Conservation (phyloP, 1,140 invertebrate species). For the Gryon sp. region DNA sequence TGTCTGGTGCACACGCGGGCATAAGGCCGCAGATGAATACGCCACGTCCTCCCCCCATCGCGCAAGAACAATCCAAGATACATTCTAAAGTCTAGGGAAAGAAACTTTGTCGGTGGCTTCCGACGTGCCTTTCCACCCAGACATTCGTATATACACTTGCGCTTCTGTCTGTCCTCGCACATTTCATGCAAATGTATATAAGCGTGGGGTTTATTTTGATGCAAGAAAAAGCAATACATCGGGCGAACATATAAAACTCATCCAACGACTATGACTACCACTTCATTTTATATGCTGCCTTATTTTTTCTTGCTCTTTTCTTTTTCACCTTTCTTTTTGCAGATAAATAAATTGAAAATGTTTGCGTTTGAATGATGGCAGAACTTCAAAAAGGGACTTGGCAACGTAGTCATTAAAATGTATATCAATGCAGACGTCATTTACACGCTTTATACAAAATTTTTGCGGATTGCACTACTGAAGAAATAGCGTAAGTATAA, state of each 20-base stretch:
- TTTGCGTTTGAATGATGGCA: slow-evolving; percentile 21
- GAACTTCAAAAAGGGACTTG: not conserved
- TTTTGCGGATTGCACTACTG: slow-evolving; percentile 10
- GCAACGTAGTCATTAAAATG: slow-evolving; percentile 28
- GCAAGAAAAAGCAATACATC: slow-evolving; percentile 38
- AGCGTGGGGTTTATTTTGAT: slow-evolving; percentile 45
- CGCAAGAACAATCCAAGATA: slow-evolving; percentile 51
- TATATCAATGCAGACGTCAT: slow-evolving; percentile 19
- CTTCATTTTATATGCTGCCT: not conserved
- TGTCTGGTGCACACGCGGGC: slow-evolving; percentile 15
- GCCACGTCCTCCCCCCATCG: slow-evolving; percentile 28
- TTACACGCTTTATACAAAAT: slow-evolving; percentile 26
- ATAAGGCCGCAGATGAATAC: slow-evolving; percentile 27
- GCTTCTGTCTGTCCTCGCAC: slow-evolving; percentile 43
- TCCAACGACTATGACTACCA: slow-evolving; percentile 11
- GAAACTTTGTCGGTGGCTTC: slow-evolving; percentile 51
- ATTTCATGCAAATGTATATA: slow-evolving; percentile 38
- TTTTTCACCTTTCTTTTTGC: slow-evolving; percentile 1
- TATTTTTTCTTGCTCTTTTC: not conserved
- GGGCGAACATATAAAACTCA: slow-evolving; percentile 40
- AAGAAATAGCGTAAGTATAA: slow-evolving; percentile 12
- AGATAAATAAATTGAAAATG: slow-evolving; percentile 41
- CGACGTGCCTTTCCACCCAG: slow-evolving; percentile 43
- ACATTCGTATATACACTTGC: slow-evolving; percentile 36
- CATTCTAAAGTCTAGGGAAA: slow-evolving; percentile 39